Percentiles rank a stretch among this genome's conserved stretches.
phyloP scores from a whole-genome alignment of 2,888 invertebrate species.

The Sicus ferrugineus region DNA sequence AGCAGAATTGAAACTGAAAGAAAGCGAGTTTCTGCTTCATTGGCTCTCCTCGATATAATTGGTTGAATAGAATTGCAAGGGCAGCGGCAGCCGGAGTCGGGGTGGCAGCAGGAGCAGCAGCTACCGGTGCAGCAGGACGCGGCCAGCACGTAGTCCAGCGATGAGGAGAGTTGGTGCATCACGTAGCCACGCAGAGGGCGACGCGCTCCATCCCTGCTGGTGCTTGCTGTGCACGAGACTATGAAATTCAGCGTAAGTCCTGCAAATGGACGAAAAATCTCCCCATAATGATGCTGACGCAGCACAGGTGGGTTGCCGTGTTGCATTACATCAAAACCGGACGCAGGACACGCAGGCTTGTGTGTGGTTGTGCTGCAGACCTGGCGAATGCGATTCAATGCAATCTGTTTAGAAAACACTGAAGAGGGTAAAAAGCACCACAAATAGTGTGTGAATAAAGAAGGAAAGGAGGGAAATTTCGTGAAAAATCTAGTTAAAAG shows the following conservation, averaged over 20 bases:
- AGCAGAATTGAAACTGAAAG: slow-evolving; percentile 32
- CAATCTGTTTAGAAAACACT: neutral
- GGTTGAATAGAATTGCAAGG: slow-evolving; percentile 25
- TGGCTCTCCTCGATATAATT: slow-evolving; percentile 32
- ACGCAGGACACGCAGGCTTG: neutral
- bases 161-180: neutral
- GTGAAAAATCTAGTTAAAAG: neutral
- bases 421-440: too few species aligned
- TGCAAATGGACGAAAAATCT: slow-evolving; percentile 30
- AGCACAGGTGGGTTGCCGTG: neutral
- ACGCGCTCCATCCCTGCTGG: neutral
- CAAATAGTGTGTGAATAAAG: too few species aligned
- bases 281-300: slow-evolving; percentile 24
- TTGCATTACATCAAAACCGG: neutral
- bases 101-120: neutral
- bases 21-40: slow-evolving; percentile 33
- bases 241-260: slow-evolving; percentile 30
- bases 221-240: neutral
- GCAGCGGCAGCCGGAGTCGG: neutral
- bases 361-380: neutral
- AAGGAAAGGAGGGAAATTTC: too few species aligned
- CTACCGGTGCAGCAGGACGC: neutral
- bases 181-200: neutral
- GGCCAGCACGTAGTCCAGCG: slow-evolving; percentile 19
- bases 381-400: neutral